Evolutionary conservation across 2,797 vertebrate genomes (phyloP).

Genomic region (Myotis findleyi): DNA sequence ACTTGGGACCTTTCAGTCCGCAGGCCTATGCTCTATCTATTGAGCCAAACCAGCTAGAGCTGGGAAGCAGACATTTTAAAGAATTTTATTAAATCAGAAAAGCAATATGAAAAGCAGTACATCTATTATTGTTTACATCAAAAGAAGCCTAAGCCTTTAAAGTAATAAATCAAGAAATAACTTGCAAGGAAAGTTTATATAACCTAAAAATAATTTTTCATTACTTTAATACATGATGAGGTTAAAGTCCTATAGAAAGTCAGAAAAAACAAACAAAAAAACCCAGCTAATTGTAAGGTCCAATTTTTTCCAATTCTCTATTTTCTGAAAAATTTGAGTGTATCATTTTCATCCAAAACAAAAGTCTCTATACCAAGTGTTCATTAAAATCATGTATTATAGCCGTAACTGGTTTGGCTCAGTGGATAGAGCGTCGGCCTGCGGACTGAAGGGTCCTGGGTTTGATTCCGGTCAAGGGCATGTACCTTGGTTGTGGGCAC

Average conservation of each 20-base stretch:
- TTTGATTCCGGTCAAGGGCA: no score
- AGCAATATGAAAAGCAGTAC: not conserved
- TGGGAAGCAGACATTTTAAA: slow-evolving; percentile 1
- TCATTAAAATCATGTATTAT: slow-evolving; percentile 49
- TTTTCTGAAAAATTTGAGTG: not conserved
- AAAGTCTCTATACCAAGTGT: not conserved
- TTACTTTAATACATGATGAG: slow-evolving; percentile 17
- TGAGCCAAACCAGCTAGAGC: no score
- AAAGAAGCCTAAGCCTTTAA: slow-evolving; percentile 14
- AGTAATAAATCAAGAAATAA: slow-evolving; percentile 40
- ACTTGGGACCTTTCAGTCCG: no score
- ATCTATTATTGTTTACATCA: slow-evolving; percentile 32
- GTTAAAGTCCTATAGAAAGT: slow-evolving; percentile 22
- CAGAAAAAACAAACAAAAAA: not conserved
- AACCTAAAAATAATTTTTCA: not conserved
- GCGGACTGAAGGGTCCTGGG: no score
- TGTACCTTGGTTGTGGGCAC: no score
- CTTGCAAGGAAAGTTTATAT: not conserved
- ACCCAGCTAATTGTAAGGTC: not conserved
- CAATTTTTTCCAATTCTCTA: not conserved
- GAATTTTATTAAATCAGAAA: slow-evolving; percentile 52
- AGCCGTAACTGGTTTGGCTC: not conserved
- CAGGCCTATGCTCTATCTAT: no score
- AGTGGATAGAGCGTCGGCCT: no score
- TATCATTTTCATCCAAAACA: slow-evolving; percentile 37